These are phyloP conservation scores for Rotaria socialis DNA, from an alignment of 2,888 invertebrate species.

Conservation along the genomic window DNA sequence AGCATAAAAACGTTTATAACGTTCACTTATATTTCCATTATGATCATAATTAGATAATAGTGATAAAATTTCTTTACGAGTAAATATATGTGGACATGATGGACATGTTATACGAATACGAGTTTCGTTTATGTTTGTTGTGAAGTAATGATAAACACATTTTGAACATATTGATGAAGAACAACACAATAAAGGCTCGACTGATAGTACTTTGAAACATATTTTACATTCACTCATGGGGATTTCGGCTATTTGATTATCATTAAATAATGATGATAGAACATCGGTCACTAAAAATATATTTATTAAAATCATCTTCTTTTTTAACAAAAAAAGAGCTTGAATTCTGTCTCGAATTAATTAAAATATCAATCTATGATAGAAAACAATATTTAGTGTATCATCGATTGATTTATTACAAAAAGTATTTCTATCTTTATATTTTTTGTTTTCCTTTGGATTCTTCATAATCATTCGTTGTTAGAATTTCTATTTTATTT, in stretches of 20 bases:
- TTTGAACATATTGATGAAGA: not conserved
- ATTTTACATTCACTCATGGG: not conserved
- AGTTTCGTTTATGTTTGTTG: not conserved
- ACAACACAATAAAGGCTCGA: not conserved
- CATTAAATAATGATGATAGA: not conserved
- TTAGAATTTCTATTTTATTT: too few species aligned
- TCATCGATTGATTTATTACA: too few species aligned
- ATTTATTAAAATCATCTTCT: not conserved
- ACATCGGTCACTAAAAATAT: not conserved
- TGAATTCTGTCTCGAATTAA: too few species aligned
- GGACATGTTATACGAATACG: not conserved
- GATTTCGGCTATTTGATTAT: not conserved
- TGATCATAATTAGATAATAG: not conserved
- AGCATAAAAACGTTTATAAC: slow-evolving; percentile 23
- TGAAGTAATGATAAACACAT: not conserved
- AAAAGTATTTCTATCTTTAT: too few species aligned
- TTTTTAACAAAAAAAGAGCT: too few species aligned
- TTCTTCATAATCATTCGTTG: too few species aligned
- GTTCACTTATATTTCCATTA: not conserved
- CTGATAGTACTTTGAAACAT: not conserved
- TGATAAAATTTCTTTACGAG: not conserved
- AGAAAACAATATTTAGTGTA: too few species aligned
- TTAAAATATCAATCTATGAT: too few species aligned
- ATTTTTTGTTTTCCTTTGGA: too few species aligned
- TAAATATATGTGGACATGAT: slow-evolving; percentile 13